These are phyloP conservation scores for Sipha maydis DNA, from an alignment of 2,888 invertebrate genomes.

Conservation along the genomic window DNA sequence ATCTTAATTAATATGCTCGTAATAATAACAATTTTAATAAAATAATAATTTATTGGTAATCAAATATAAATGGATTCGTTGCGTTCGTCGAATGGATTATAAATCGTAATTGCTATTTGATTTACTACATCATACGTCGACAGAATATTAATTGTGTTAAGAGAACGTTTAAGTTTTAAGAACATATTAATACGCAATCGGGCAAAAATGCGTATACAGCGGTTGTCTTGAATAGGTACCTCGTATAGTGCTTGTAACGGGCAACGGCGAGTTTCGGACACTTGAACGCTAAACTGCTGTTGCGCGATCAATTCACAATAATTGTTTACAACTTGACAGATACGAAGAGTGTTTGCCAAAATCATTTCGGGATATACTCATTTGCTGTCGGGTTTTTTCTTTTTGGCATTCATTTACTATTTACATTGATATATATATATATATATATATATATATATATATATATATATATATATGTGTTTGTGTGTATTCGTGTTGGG, in stretches of 20 bases:
- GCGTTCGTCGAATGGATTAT: too few species aligned
- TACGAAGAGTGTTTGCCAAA: conserved; percentile 36
- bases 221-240: background rate
- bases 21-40: too few species aligned
- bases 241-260: background rate
- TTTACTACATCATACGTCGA: too few species aligned
- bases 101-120: too few species aligned
- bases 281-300: background rate
- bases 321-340: conserved; percentile 25
- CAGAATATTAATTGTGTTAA: too few species aligned
- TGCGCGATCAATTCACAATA: background rate
- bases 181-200: too few species aligned
- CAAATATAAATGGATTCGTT: too few species aligned
- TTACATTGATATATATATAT: conserved; percentile 22
- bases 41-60: too few species aligned
- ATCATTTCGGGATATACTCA: conserved; percentile 21
- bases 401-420: conserved; percentile 48
- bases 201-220: background rate
- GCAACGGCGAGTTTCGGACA: background rate
- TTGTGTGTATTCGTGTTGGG: background rate
- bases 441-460: background rate
- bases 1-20: too few species aligned
- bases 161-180: too few species aligned
- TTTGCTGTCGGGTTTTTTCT: conserved; percentile 8
- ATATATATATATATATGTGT: background rate